Conservation (phyloP, 2,113 vertebrate species). For the Oncorhynchus clarkii region DNA sequence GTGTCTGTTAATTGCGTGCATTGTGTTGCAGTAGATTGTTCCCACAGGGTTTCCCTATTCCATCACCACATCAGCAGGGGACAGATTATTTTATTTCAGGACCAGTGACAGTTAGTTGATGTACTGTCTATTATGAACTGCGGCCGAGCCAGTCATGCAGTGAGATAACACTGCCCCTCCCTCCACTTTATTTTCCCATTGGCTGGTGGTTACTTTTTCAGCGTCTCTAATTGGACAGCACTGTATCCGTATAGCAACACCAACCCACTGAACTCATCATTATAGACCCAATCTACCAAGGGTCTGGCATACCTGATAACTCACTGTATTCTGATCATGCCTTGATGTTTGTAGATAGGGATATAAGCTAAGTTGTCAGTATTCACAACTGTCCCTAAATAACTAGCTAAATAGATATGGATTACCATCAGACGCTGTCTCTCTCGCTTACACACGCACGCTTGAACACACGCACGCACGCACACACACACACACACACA, state of each 20-base stretch:
- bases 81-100: constrained; percentile 39
- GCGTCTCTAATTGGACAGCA: too few relatives aligned
- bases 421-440: background rate
- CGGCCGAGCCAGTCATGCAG: background rate
- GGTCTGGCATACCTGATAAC: too few relatives aligned
- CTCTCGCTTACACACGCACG: background rate
- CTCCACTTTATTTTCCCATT: background rate
- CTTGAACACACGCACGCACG: background rate
- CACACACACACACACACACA: background rate
- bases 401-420: too few relatives aligned
- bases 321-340: too few relatives aligned
- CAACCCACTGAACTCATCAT: too few relatives aligned
- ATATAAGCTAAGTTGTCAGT: too few relatives aligned
- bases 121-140: background rate
- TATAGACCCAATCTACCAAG: too few relatives aligned
- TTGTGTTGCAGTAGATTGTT: constrained; percentile 39
- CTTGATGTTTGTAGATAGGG: too few relatives aligned
- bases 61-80: constrained; percentile 38
- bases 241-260: too few relatives aligned
- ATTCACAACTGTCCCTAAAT: too few relatives aligned
- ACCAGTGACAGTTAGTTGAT: background rate
- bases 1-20: constrained; percentile 57
- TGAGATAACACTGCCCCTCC: background rate
- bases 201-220: background rate
- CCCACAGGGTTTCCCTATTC: constrained; percentile 38